phyloP scores from a whole-genome alignment of 2,797 vertebrate genomes.

The Pipistrellus pipistrellus region DNA sequence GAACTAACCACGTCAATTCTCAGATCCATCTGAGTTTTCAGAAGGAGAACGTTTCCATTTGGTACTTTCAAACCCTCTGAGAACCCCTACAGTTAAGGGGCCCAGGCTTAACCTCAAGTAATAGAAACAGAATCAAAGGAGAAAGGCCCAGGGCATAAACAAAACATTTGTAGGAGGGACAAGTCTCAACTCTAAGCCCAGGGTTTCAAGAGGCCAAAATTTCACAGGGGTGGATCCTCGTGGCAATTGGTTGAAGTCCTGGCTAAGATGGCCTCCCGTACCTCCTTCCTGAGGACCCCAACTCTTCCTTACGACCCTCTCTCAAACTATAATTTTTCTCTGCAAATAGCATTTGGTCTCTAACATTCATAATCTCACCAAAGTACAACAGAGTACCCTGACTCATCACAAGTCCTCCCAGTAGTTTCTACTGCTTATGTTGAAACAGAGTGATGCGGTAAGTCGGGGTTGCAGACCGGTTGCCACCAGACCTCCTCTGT shows the following conservation, averaged over 20 bases:
- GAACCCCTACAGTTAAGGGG: not conserved
- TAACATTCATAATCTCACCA: not conserved
- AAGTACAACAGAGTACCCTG: not conserved
- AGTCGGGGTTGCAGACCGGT: not conserved
- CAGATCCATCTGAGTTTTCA: not conserved
- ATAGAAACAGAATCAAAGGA: constrained; percentile 50
- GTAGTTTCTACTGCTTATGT: not conserved
- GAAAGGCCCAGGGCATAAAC: constrained; percentile 37
- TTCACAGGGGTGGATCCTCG: not conserved
- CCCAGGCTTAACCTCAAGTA: constrained; percentile 1
- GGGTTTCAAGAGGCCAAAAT: not conserved
- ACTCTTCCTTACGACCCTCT: not conserved
- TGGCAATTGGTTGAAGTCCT: not conserved
- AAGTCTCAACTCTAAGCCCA: not conserved
- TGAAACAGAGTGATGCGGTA: not conserved
- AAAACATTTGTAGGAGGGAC: not conserved
- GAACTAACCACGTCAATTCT: not conserved
- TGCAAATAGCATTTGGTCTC: not conserved
- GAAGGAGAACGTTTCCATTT: constrained; percentile 18
- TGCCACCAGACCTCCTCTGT: not conserved
- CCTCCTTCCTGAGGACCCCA: not conserved
- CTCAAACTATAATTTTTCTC: not conserved
- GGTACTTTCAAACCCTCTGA: not conserved
- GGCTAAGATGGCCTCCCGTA: not conserved
- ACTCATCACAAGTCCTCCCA: not conserved